Base-by-base conservation (phyloP, 2,797 vertebrate genomes). In the Lagodon rhomboides region DNA sequence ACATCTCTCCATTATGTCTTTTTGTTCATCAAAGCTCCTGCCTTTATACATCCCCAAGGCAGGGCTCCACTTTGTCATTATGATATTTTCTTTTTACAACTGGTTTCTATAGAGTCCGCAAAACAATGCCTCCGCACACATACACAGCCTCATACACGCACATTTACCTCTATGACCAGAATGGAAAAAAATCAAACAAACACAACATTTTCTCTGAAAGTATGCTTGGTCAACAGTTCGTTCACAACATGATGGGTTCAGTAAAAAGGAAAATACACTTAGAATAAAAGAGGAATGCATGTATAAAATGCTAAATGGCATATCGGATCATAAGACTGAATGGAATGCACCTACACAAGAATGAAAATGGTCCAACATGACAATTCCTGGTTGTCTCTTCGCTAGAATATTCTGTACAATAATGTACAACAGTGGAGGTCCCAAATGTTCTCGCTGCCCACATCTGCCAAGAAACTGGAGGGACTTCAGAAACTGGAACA, bases 361-460 rank as follows among this genome's bases (percentile, higher is more conserved):
- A 89, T 79, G 84, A 69, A 79, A 88, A 87, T 63, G 75, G 63
- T 86, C 69, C 30, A 56, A 75, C 43, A 18, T 73, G 79, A 85
- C 43, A 41, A 71, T 34, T 86, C 85, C 78, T 83, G 85, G 79
- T 85, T 86, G 82, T 92, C 60, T 68, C 71, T 89, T 80, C 69
- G 91, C 75, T 89, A 80, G 72, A 88, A 83, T 91, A 88, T 92
- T 94, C 92, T 94, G 91, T 94, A 95, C 93, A 94, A 54, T 83
- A 87, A 91, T 91, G 87, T 93, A 92, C 90, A 94, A 79, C 55
- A 66, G 66, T 22, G 64, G 60, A 82, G 62, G 63, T 84, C 82
- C 60, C 38, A 56, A 70, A 58, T 77, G 64, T 56, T 47, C 25
- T 73, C 5, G 23, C 23, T 27, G 18, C 69, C 34, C 20, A 1